phyloP scores from a whole-genome alignment of 2,888 invertebrate genomes.

The Aleiodes testaceus region DNA sequence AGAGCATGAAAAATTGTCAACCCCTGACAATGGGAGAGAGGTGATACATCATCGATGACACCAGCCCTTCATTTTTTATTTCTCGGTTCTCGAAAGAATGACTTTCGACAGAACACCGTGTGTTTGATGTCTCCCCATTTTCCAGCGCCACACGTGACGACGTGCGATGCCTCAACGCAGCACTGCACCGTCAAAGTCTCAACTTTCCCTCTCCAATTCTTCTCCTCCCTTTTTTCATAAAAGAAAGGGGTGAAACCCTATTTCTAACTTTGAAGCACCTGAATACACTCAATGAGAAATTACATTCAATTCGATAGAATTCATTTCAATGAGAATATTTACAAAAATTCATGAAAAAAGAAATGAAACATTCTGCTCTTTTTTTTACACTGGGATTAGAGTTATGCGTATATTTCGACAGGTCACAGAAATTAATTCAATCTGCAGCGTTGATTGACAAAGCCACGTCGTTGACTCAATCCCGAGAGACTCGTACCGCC shows the following conservation, averaged over 20 bases:
- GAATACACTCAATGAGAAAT: constrained; percentile 24
- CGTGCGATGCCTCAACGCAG: constrained; percentile 19
- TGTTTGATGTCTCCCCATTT: constrained; percentile 44
- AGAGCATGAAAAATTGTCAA: constrained; percentile 11
- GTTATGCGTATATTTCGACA: constrained; percentile 32
- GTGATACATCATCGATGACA: constrained; percentile 60
- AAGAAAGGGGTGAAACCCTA: constrained; percentile 37
- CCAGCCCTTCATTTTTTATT: constrained; percentile 37
- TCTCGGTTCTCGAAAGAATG: constrained; percentile 24
- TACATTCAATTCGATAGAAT: neutral
- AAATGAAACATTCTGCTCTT: constrained; percentile 17
- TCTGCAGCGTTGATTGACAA: constrained; percentile 57
- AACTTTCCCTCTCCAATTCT: constrained; percentile 31
- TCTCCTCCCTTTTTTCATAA: constrained; percentile 11
- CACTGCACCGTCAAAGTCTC: neutral
- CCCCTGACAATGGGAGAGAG: neutral
- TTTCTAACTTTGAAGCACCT: constrained; percentile 25
- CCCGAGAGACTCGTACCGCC: constrained; percentile 48
- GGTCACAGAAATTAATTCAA: constrained; percentile 59
- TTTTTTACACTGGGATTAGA: neutral
- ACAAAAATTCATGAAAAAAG: neutral
- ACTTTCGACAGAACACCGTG: constrained; percentile 50
- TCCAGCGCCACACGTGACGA: constrained; percentile 43
- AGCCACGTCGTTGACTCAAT: constrained; percentile 59
- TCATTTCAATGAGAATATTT: constrained; percentile 20